These are phyloP conservation scores for Drosophila varians DNA, from an alignment of 1,140 invertebrate species.

Conservation along the genomic window DNA sequence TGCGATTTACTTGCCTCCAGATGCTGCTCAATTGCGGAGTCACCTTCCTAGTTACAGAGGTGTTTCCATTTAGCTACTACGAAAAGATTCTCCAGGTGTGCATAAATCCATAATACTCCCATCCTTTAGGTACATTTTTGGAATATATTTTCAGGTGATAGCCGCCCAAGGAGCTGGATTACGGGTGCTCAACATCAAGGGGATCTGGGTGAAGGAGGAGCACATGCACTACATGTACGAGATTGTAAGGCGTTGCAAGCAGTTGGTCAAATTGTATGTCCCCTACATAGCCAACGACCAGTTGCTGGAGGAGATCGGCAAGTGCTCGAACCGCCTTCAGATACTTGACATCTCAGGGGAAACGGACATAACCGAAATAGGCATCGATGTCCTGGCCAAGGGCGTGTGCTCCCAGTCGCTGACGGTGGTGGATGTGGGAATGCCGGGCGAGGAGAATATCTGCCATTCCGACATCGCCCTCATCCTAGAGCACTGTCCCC, in stretches of 20 bases:
- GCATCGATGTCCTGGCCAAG: conserved; percentile 85
- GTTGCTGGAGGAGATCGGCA: conserved; percentile 86
- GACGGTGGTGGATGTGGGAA: conserved; percentile 87
- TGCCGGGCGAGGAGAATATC: conserved; percentile 87
- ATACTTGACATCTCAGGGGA: conserved; percentile 87
- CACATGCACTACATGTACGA: conserved; percentile 86
- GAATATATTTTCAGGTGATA: no score
- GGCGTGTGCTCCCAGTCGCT: conserved; percentile 84
- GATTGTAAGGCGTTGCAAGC: conserved; percentile 85
- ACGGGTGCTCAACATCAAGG: conserved; percentile 87
- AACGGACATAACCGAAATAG: conserved; percentile 86
- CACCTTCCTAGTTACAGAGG: conserved; percentile 86
- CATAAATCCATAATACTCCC: conserved; percentile 57
- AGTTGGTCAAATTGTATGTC: conserved; percentile 86
- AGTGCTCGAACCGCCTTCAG: conserved; percentile 85
- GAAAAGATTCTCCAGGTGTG: conserved; percentile 87
- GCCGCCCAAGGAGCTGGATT: conserved; percentile 86
- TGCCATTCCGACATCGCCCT: conserved; percentile 86
- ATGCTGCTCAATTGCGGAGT: conserved; percentile 87
- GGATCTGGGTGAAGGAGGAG: conserved; percentile 88
- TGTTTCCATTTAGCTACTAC: conserved; percentile 88
- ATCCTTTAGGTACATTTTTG: no score
- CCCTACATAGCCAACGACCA: conserved; percentile 88
- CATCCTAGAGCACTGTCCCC: conserved; percentile 86
- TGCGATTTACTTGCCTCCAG: conserved; percentile 86